A percentile compares a stretch with the other conserved stretches of the same genome.
These are phyloP conservation scores for Rhagoletis pomonella DNA, from an alignment of 1,140 invertebrate species.

Conservation along the genomic window DNA sequence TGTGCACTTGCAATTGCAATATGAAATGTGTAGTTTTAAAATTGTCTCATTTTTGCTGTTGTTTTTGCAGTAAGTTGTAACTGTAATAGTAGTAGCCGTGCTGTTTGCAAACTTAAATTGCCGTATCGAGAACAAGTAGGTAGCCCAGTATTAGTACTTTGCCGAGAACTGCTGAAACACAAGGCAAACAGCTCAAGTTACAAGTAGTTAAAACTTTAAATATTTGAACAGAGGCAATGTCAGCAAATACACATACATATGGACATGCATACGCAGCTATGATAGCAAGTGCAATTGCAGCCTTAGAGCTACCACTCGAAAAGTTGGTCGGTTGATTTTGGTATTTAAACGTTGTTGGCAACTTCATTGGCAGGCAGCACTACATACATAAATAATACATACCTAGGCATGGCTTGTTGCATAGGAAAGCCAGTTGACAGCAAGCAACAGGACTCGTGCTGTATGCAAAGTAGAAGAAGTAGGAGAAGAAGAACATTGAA, in stretches of 20 bases:
- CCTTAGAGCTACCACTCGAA: background rate
- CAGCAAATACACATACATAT: background rate
- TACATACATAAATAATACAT: too few species aligned
- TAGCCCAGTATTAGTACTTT: background rate
- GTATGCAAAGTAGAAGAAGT: background rate
- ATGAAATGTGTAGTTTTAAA: background rate
- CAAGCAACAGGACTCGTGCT: background rate
- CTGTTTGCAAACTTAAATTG: conserved; percentile 19
- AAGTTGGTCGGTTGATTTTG: conserved; percentile 4
- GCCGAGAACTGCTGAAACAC: conserved; percentile 7
- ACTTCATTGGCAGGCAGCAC: background rate
- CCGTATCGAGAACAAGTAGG: conserved; percentile 15
- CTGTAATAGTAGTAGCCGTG: background rate
- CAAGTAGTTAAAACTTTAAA: conserved; percentile 50
- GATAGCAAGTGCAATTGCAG: background rate
- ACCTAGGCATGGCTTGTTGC: background rate
- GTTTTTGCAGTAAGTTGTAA: background rate
- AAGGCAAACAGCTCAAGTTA: conserved; percentile 41
- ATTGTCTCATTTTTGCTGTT: background rate
- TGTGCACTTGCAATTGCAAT: background rate
- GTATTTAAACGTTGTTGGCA: background rate
- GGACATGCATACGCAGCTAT: background rate
- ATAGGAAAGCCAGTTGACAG: background rate
- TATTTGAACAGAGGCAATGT: conserved; percentile 36
- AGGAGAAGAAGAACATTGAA: background rate